These are phyloP conservation scores for Eupithecia insigniata DNA, from an alignment of 2,888 invertebrate species.

Conservation along the genomic window DNA sequence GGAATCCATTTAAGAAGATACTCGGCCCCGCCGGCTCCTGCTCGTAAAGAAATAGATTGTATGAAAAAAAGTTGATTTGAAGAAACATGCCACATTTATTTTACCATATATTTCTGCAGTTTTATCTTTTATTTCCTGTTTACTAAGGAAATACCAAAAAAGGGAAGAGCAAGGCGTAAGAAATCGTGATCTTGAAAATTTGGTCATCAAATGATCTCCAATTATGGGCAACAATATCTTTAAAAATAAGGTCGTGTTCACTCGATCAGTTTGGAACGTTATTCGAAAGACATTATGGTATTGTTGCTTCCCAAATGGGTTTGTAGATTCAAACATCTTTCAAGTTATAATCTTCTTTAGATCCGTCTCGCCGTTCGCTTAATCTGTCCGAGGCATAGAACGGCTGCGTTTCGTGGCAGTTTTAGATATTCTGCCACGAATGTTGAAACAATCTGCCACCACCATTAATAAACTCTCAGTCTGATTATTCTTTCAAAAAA, in stretches of 20 bases:
- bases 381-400: no score
- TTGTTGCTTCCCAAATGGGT: not conserved
- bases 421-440: no score
- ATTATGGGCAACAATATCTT: constrained; percentile 15
- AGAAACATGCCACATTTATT: not conserved
- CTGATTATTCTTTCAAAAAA: no score
- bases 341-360: not conserved
- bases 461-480: no score
- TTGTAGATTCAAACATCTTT: not conserved
- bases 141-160: constrained; percentile 19
- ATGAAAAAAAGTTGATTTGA: not conserved
- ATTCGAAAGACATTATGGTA: not conserved
- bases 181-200: constrained; percentile 22
- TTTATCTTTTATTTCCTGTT: constrained; percentile 10
- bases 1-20: not conserved
- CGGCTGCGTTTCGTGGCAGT: no score
- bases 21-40: no score
- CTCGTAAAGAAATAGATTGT: not conserved
- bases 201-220: constrained; percentile 24
- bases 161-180: not conserved
- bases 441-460: no score
- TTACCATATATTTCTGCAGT: not conserved
- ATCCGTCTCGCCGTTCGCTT: no score
- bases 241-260: constrained; percentile 2
- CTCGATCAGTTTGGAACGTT: not conserved